Conservation (phyloP, 1,140 invertebrate genomes). For the Calephelis virginiensis region DNA sequence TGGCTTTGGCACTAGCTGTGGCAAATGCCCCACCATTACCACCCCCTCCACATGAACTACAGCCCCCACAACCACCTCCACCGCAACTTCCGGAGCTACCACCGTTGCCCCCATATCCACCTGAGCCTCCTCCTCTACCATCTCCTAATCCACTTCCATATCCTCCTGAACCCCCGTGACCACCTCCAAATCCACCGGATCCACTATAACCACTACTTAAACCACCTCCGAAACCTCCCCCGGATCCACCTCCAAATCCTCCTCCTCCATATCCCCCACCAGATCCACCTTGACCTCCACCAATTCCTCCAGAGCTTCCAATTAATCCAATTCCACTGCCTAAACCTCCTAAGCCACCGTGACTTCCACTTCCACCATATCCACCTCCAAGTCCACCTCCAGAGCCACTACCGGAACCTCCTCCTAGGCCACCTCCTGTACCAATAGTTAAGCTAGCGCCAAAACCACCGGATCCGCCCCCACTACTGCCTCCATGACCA, state of each 20-base stretch:
- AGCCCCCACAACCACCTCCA: conserved; percentile 28
- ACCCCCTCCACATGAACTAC: conserved; percentile 38
- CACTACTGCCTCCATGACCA: conserved; percentile 28
- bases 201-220: conserved; percentile 19
- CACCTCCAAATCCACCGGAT: conserved; percentile 26
- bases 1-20: conserved; percentile 47
- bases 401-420: conserved; percentile 20
- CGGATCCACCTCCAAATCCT: conserved; percentile 27
- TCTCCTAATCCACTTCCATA: conserved; percentile 31
- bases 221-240: conserved; percentile 28
- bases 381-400: conserved; percentile 21
- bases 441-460: background rate
- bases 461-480: conserved; percentile 33
- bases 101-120: conserved; percentile 25
- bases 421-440: conserved; percentile 27
- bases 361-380: conserved; percentile 21
- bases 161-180: conserved; percentile 33
- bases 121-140: conserved; percentile 28
- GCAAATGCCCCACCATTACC: conserved; percentile 39
- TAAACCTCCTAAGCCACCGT: conserved; percentile 26
- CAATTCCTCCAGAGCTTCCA: conserved; percentile 22
- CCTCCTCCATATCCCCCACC: conserved; percentile 21
- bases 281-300: conserved; percentile 28
- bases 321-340: conserved; percentile 26
- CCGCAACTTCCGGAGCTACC: conserved; percentile 26